phyloP scores from a whole-genome alignment of 2,797 vertebrate species.

The Malacoctenus gilli region DNA sequence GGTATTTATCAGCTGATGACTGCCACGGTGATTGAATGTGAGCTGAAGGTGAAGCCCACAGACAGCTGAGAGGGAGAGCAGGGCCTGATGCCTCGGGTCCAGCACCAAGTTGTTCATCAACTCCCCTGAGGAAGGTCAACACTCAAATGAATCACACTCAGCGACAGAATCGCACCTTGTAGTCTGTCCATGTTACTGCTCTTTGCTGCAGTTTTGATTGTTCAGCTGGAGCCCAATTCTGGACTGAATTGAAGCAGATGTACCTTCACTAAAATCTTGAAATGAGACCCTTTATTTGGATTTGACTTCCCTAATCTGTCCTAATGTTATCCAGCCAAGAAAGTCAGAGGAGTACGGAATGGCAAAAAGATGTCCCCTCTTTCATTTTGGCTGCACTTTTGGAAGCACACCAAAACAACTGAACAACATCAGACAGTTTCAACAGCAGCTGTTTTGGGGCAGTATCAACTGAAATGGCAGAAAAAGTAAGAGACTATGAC shows the following conservation, averaged over 20 bases:
- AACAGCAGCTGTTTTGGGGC: too few species aligned
- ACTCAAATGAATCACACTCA: conserved; percentile 76
- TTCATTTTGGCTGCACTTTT: too few species aligned
- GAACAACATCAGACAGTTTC: too few species aligned
- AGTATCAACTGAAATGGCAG: too few species aligned
- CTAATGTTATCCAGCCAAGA: too few species aligned
- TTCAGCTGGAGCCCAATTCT: conserved; percentile 56
- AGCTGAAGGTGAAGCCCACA: conserved; percentile 78
- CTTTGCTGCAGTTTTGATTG: conserved; percentile 51
- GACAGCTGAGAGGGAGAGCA: conserved; percentile 69
- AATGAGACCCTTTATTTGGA: too few species aligned
- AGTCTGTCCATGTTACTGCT: conserved; percentile 71
- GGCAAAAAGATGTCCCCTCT: too few species aligned
- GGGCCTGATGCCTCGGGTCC: conserved; percentile 65
- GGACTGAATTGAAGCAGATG: conserved; percentile 7
- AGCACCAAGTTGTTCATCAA: conserved; percentile 77
- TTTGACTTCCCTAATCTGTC: too few species aligned
- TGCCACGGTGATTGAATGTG: conserved; percentile 79
- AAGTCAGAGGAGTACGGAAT: too few species aligned
- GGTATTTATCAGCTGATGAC: conserved; percentile 72
- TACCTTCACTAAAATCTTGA: conserved; percentile 26
- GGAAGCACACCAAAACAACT: too few species aligned
- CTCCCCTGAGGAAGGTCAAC: conserved; percentile 79
- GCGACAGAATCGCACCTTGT: conserved; percentile 74
- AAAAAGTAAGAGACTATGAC: too few species aligned